phyloP scores from a whole-genome alignment of 2,888 invertebrate genomes.

The Andrena fulva region DNA sequence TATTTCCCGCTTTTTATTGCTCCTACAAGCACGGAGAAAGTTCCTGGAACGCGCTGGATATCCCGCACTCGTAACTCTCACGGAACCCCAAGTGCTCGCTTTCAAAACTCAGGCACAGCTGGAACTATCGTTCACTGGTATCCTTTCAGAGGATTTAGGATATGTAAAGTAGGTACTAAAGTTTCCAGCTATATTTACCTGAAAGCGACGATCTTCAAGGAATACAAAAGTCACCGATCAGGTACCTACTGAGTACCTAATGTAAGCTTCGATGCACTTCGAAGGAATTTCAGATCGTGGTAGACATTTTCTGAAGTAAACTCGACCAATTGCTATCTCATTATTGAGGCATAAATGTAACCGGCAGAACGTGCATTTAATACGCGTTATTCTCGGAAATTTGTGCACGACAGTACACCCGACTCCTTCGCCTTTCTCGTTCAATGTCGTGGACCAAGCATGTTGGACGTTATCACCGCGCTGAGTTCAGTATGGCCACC shows the following conservation, averaged over 20 bases:
- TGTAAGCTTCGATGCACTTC: background rate
- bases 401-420: slow-evolving; percentile 17
- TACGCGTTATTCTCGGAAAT: slow-evolving; percentile 23
- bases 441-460: slow-evolving; percentile 57
- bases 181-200: background rate
- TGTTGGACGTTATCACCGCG: slow-evolving; percentile 52
- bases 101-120: slow-evolving; percentile 7
- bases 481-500: slow-evolving; percentile 53
- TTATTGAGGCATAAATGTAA: background rate
- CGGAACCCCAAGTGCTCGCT: background rate
- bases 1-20: slow-evolving; percentile 18
- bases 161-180: no score
- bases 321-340: background rate
- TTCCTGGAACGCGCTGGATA: slow-evolving; percentile 10
- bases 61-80: background rate
- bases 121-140: background rate
- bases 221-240: no score
- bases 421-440: slow-evolving; percentile 49
- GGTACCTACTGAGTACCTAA: no score
- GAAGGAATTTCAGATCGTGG: background rate
- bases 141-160: background rate
- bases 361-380: background rate
- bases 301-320: background rate
- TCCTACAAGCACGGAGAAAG: slow-evolving; percentile 23
- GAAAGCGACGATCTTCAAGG: background rate